Percentiles rank a stretch among this genome's conserved stretches.
These are phyloP conservation scores for Aphis craccivora DNA, from an alignment of 1,140 invertebrate species.

Conservation along the genomic window DNA sequence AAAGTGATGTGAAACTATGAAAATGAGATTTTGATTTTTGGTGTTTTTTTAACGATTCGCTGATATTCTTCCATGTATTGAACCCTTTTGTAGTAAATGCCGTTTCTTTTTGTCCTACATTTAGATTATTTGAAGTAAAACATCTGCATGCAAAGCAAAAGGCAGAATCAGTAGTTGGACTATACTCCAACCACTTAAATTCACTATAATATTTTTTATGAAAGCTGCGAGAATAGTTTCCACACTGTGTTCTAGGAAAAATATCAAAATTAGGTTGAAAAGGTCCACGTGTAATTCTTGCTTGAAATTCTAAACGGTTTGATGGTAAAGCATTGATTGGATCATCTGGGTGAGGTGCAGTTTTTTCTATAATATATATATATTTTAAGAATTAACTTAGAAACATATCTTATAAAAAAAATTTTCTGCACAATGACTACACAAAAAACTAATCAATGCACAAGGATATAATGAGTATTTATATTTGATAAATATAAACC, in stretches of 20 bases:
- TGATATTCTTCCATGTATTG: neutral
- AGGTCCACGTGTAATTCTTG: neutral
- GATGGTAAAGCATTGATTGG: too few species aligned
- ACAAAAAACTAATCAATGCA: too few species aligned
- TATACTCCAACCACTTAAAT: neutral
- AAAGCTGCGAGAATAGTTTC: neutral
- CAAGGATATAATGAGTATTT: too few species aligned
- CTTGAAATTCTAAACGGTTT: neutral
- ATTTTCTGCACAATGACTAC: too few species aligned
- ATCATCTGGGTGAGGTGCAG: too few species aligned
- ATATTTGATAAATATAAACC: too few species aligned
- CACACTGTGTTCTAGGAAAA: neutral
- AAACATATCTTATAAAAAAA: too few species aligned
- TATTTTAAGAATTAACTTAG: too few species aligned
- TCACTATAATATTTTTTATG: neutral
- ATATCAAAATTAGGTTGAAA: neutral
- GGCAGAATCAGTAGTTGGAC: neutral
- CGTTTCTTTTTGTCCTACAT: neutral
- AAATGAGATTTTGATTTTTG: conserved; percentile 10
- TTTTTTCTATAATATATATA: too few species aligned
- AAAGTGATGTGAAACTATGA: neutral
- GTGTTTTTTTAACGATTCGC: neutral
- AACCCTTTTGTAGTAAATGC: neutral
- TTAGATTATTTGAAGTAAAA: neutral
- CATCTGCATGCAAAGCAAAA: neutral